A percentile compares a stretch with the other conserved stretches of the same genome.
Conservation (phyloP, 30 jellyfish, hydroid and myxozoan species). For the Cassiopea andromeda region DNA sequence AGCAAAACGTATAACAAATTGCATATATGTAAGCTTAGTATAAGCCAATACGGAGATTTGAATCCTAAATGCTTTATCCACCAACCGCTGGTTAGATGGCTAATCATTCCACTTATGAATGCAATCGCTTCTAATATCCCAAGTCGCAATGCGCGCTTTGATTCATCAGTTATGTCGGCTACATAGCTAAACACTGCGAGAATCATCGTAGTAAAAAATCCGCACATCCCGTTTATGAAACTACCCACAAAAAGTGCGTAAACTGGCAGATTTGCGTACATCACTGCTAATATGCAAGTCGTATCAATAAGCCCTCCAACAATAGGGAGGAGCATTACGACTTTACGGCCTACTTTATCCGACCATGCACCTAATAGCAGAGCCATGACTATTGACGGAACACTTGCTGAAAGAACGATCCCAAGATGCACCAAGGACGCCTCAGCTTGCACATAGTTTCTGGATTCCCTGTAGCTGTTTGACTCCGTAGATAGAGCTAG, state of each 20-base stretch:
- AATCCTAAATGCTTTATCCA: conserved; percentile 96
- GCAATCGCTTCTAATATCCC: conserved; percentile 97
- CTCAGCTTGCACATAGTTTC: conserved; percentile 83
- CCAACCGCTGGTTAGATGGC: conserved; percentile 98
- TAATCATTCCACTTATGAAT: conserved; percentile 93
- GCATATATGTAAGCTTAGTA: conserved; percentile 65
- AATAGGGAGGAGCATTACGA: conserved; percentile 86
- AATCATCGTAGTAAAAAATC: conserved; percentile 95
- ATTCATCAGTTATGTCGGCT: conserved; percentile 92
- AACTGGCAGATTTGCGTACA: conserved; percentile 82
- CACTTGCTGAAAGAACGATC: conserved; percentile 87
- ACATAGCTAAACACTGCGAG: conserved; percentile 93
- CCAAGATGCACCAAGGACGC: conserved; percentile 95
- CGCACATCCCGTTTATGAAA: conserved; percentile 91
- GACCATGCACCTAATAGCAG: conserved; percentile 96
- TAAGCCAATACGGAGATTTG: conserved; percentile 95
- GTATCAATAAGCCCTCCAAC: conserved; percentile 89
- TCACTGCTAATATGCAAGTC: conserved; percentile 72
- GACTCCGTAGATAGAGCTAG: conserved; percentile 37
- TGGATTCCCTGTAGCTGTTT: conserved; percentile 31
- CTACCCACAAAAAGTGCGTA: conserved; percentile 87
- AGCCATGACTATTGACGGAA: conserved; percentile 96
- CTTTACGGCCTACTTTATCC: conserved; percentile 91
- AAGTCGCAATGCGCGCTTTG: conserved; percentile 85
- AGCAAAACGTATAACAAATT: conserved; percentile 66